Percentiles rank a stretch among this genome's conserved stretches.
phyloP scores from a whole-genome alignment of 2,113 vertebrate genomes.

The Atrichornis clamosus region DNA sequence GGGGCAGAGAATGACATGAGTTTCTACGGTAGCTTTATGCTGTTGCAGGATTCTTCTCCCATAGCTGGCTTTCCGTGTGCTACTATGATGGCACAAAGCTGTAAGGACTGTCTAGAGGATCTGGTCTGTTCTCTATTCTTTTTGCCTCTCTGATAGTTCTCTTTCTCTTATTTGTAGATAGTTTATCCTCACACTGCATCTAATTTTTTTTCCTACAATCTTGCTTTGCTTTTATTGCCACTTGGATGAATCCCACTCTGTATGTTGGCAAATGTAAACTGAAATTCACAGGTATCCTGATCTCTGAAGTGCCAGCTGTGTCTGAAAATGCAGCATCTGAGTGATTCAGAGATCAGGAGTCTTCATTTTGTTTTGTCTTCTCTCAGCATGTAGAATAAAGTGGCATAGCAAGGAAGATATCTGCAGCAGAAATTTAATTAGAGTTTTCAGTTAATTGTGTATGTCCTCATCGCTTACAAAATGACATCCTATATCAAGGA shows the following conservation, averaged over 20 bases:
- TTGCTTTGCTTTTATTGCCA: not conserved
- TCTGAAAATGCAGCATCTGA: not conserved
- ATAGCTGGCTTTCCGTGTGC: not conserved
- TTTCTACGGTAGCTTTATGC: not conserved
- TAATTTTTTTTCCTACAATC: not conserved
- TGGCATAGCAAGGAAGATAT: not conserved
- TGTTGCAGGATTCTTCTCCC: not conserved
- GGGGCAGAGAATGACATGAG: not conserved
- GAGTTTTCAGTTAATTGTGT: not conserved
- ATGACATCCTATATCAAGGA: not conserved
- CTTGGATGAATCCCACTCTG: not conserved
- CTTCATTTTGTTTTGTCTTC: not conserved
- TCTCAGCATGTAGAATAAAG: not conserved
- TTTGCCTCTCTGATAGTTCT: not conserved
- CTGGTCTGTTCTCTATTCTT: not conserved
- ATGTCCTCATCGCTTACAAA: not conserved
- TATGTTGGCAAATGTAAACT: not conserved
- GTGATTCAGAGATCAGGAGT: not conserved
- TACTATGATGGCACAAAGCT: not conserved
- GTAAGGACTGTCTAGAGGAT: not conserved
- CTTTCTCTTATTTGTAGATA: not conserved
- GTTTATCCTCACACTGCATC: not conserved
- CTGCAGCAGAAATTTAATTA: not conserved
- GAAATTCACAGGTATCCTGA: constrained; percentile 32
- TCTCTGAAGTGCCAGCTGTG: not conserved